Evolutionary conservation across 2,888 invertebrate genomes (phyloP).

Genomic region (Caenorhabditis japonica): DNA sequence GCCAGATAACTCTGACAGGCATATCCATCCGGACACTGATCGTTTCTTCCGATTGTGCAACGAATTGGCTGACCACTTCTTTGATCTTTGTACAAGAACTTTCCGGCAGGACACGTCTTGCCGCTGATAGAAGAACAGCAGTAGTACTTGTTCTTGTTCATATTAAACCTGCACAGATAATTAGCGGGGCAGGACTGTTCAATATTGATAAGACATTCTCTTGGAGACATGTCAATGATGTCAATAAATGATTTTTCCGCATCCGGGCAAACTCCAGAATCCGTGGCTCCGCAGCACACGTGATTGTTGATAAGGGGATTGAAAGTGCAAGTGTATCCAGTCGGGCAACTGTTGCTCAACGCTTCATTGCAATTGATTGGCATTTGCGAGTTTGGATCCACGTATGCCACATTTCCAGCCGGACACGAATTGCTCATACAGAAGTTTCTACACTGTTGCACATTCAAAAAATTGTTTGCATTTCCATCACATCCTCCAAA

Average conservation of each 20-base stretch:
- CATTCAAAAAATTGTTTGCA: constrained; percentile 69
- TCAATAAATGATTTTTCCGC: constrained; percentile 72
- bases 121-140: constrained; percentile 63
- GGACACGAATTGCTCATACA: constrained; percentile 64
- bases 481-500: constrained; percentile 73
- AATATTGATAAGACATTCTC: constrained; percentile 66
- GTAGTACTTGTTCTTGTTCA: constrained; percentile 65
- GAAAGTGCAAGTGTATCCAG: constrained; percentile 62
- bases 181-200: constrained; percentile 64
- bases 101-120: constrained; percentile 64
- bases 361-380: constrained; percentile 69
- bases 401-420: constrained; percentile 68
- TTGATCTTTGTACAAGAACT: constrained; percentile 62
- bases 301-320: constrained; percentile 64
- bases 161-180: constrained; percentile 65
- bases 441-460: constrained; percentile 68
- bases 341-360: constrained; percentile 59
- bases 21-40: constrained; percentile 65
- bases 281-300: constrained; percentile 71
- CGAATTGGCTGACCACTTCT: constrained; percentile 49
- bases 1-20: constrained; percentile 61
- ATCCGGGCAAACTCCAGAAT: constrained; percentile 68
- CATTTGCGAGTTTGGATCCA: constrained; percentile 68
- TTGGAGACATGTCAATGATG: constrained; percentile 62
- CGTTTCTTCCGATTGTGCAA: constrained; percentile 64